Base-by-base conservation (phyloP, 2,888 invertebrate genomes). In the Synanthedon andrenaeformis region DNA sequence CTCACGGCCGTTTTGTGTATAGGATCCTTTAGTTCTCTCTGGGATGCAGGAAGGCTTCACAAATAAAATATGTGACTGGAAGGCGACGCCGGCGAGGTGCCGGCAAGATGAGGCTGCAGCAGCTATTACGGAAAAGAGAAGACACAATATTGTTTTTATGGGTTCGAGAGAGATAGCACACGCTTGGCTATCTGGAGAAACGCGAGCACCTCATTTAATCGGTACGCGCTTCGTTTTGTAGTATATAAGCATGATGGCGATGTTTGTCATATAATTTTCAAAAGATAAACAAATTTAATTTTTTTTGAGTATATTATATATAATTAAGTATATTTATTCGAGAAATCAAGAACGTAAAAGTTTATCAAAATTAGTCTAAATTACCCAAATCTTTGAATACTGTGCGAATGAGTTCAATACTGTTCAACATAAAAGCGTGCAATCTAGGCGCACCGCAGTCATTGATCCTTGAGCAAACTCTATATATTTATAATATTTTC, bases 31-130 rank as follows among this genome's bases (percentile, higher is more conserved):
- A 82, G 72, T 71, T 70, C 75, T 69, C 76, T 77, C 82, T 77
- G 78, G 23, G 81, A 82, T 86, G 80, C 79, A 85, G 83, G 85
- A 82, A 86, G 82, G 81, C 77, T 84, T 74, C 74, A 85, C 87
- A 84, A 86, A 87, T 86, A 87, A 86, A 87, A 87, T 85, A 87
- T 86, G 84, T 86, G 86, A 86, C 84, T 85, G 71, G 79, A 79
- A 82, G 83, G 84, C 86, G 82, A 85, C n/a, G n/a, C 1, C 85
- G 79, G 76, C 76, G 82, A 82, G 84, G 84, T 84, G 83, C 79
- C 79, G 74, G 75, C 73, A 74, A 80, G 81, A 82, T 82, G 83
- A 82, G 82, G 80, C 79, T 82, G 79, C 76, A 79, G 79, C 75
- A 72, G 72, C 72, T 74, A 62, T 35, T 23, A 78, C 54, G 62